Evolutionary conservation across 2,797 vertebrate species (phyloP).

Genomic region (Acipenser transmontanus): DNA sequence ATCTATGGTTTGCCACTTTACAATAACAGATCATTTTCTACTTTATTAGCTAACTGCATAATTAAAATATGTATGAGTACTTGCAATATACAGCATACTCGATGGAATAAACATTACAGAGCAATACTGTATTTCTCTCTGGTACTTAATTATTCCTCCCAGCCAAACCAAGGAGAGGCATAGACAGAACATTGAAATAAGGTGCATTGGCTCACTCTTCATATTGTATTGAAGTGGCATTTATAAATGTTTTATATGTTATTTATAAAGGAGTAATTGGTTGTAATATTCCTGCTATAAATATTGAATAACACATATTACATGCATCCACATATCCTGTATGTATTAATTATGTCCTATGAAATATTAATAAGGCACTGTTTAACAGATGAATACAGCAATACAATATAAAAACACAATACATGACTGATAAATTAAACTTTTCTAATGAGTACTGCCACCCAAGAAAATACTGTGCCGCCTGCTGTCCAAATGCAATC

Average conservation of each 20-base stretch:
- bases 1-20: too few species aligned
- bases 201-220: neutral
- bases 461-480: too few species aligned
- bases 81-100: slow-evolving; percentile 33
- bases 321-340: slow-evolving; percentile 4
- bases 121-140: slow-evolving; percentile 28
- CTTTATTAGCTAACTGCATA: slow-evolving; percentile 16
- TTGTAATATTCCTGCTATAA: slow-evolving; percentile 39
- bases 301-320: slow-evolving; percentile 48
- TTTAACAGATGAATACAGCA: too few species aligned
- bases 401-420: too few species aligned
- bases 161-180: too few species aligned
- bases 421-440: too few species aligned
- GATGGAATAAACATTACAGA: slow-evolving; percentile 33
- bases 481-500: too few species aligned
- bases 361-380: too few species aligned
- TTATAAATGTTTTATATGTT: slow-evolving; percentile 38
- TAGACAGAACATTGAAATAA: neutral
- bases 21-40: too few species aligned
- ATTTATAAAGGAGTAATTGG: slow-evolving; percentile 44
- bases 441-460: too few species aligned
- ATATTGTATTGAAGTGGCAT: slow-evolving; percentile 32
- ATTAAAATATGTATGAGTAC: slow-evolving; percentile 53
- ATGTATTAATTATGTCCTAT: too few species aligned
- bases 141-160: slow-evolving; percentile 21